A percentile compares a stretch with the other conserved stretches of the same genome.
phyloP scores from a whole-genome alignment of 2,888 invertebrate genomes.

The Lysandra coridon region DNA sequence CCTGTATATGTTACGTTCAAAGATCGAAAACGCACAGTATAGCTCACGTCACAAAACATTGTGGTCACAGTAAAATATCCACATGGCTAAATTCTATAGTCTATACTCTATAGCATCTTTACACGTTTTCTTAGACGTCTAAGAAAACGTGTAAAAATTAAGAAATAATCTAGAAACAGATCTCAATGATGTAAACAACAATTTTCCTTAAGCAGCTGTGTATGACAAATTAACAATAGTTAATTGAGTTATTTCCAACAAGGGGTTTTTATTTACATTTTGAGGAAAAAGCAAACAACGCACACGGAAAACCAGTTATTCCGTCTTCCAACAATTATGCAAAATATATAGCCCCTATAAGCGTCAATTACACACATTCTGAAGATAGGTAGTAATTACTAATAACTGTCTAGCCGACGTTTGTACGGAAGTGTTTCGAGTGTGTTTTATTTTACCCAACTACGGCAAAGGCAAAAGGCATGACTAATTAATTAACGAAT shows the following conservation, averaged over 20 bases:
- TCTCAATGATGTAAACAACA: not conserved
- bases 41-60: no score
- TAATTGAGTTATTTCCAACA: not conserved
- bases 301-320: not conserved
- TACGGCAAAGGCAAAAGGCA: not conserved
- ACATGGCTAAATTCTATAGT: no score
- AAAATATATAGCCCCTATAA: not conserved
- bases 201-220: not conserved
- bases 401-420: not conserved
- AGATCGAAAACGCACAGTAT: no score
- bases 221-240: not conserved
- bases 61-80: no score
- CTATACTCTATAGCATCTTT: no score
- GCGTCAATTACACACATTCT: not conserved
- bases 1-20: no score
- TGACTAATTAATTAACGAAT: no score
- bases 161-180: not conserved
- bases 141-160: no score
- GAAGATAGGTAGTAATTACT: slow-evolving; percentile 4
- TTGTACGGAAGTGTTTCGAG: no score
- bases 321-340: not conserved
- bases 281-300: not conserved
- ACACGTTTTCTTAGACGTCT: no score
- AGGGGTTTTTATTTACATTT: not conserved
- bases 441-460: not conserved